Evolutionary conservation across 2,797 vertebrate species (phyloP).

Genomic region (Naso thynnoides): DNA sequence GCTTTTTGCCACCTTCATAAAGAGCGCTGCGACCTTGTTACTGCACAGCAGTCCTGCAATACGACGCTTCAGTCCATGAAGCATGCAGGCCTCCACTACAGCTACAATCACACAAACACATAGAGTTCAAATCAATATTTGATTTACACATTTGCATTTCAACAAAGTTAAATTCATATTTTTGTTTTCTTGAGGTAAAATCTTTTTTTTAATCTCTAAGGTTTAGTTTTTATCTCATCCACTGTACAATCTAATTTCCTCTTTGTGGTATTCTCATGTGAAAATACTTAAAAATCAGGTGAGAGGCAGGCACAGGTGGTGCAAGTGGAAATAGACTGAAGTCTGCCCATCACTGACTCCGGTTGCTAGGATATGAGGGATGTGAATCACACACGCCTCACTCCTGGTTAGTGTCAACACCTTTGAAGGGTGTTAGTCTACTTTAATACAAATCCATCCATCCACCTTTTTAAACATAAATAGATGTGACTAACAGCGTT

Average conservation of each 20-base stretch:
- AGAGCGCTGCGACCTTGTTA: conserved; percentile 96
- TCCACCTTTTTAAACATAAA: conserved; percentile 33
- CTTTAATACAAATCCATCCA: conserved; percentile 28
- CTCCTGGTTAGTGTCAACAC: conserved; percentile 68
- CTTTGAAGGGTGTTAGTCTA: conserved; percentile 48
- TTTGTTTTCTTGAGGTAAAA: background rate
- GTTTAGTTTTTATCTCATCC: conserved; percentile 18
- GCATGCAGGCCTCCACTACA: conserved; percentile 93
- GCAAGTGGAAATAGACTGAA: conserved; percentile 59
- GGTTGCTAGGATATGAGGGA: conserved; percentile 80
- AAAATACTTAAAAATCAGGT: conserved; percentile 17
- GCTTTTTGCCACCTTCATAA: conserved; percentile 95
- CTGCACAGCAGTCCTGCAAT: conserved; percentile 96
- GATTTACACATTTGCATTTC: background rate
- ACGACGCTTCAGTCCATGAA: conserved; percentile 92
- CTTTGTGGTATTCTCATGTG: conserved; percentile 7
- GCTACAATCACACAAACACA: conserved; percentile 81
- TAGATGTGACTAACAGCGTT: conserved; percentile 19
- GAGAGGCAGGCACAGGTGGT: conserved; percentile 57
- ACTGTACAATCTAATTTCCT: background rate
- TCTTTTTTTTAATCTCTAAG: background rate
- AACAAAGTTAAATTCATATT: background rate
- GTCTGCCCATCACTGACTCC: conserved; percentile 44
- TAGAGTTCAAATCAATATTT: conserved; percentile 29
- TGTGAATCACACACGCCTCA: conserved; percentile 70